Base-by-base conservation (phyloP, 2,113 vertebrate genomes). In the Gnathonemus echidnorhynchus region DNA sequence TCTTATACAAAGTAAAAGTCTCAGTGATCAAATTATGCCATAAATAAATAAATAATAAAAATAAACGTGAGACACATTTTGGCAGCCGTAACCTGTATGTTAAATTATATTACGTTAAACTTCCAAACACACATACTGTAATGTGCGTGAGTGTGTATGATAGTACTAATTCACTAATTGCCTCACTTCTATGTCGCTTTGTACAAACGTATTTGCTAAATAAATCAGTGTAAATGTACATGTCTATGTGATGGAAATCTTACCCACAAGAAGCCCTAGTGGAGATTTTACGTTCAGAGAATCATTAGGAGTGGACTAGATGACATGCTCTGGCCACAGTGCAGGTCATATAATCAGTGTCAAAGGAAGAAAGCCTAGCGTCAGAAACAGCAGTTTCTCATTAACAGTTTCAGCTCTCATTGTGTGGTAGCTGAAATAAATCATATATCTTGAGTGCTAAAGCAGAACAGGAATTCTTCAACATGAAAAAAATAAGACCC, bases 351-450 rank as follows among this genome's bases (percentile, higher is more conserved):
- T 19, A 87, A 35, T 87, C 86, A 53, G 17, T 56, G 53, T 15
- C 27, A 53, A 27, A 87, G 24, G 50, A 87, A 56, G 31, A 35
- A 35, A 3, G 27, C 11, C 86, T 35, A 1, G 27, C 17, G 17
- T 87, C 86, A 31, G n/a, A 87, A n/a, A 56, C 86, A 56, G 48
- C 86, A 56, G 86, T 35, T 53, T 87, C 50, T 56, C n/a, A 87
- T 87, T 87, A 87, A 87, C 86, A 35, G 50, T 56, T 56, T 31
- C 11, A 53, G 49, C n/a, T 56, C 15, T 56, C 86, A 87, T 56
- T 87, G 86, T 31, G 27, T 35, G 50, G 27, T 53, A 53, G 49
- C 50, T 31, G 4, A 87, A 56, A 87, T 87, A 87, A 53, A 87
- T 87, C 19, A 53, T 31, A 35, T 8, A 48, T 31, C n/a, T 19